Base-by-base conservation (phyloP, 2,888 invertebrate species). In the Apotomis turbidana region DNA sequence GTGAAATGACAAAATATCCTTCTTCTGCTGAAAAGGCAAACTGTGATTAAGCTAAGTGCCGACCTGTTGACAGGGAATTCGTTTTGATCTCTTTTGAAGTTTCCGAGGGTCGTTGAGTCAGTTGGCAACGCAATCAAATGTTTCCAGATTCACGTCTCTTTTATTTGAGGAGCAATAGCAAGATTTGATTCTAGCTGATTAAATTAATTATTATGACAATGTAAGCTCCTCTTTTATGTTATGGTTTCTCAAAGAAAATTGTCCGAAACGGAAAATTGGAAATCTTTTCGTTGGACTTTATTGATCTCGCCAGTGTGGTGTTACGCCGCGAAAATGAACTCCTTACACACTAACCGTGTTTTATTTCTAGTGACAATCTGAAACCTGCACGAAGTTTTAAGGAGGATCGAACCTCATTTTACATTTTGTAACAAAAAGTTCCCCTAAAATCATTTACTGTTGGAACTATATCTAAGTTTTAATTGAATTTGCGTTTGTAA, bases 71-170 rank as follows among this genome's bases (percentile, higher is more conserved):
- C 55, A 44, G 64, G 41, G 64, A 15, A 64, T 64, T 15, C 54
- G 64, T 41, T 41, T 54, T 54, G 46, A 57, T 57, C 55, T 57
- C 27, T 15, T 66, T 66, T 52, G 64, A 66, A 27, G 64, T 66
- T 15, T n/a, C 5, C 5, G 15, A 66, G 57, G 55, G 55, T 44
- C 41, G 54, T 54, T 46, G 55, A 57, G 12, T 44, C 66, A 55
- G 27, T 57, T 55, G 27, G n/a, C 44, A 44, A 59, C 46, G 38
- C 27, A 46, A 46, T 57, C 9, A 46, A 55, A 66, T 15, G 15
- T 55, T 57, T n/a, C 38, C 13, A 15, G 59, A 13, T 15, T 59
- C n/a, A 59, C 6, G 15, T 13, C 59, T 59, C 44, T 59, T 59
- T 44, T 6, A 41, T 41, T 41, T 41, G 41, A 41, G 41, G 4